phyloP scores from a whole-genome alignment of 2,113 vertebrate genomes.

The Barbus barbus region DNA sequence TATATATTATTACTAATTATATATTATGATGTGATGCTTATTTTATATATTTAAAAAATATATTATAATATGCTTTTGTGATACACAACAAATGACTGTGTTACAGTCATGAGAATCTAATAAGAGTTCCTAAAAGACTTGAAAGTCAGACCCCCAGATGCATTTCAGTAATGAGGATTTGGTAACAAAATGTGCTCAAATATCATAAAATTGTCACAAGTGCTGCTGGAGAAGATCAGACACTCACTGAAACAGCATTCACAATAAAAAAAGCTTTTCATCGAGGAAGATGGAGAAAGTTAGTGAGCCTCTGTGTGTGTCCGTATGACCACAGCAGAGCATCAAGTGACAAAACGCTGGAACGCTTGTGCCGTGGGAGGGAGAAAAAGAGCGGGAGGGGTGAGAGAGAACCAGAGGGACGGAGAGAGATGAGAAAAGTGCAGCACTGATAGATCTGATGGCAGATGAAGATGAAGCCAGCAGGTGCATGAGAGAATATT shows the following conservation, averaged over 20 bases:
- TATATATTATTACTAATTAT: too few relatives aligned
- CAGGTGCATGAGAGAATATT: slow-evolving; percentile 9
- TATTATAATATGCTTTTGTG: too few relatives aligned
- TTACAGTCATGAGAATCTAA: too few relatives aligned
- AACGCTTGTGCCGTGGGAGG: slow-evolving; percentile 22
- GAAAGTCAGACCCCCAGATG: background rate
- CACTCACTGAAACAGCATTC: background rate
- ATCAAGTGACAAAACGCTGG: slow-evolving; percentile 39
- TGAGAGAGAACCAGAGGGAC: slow-evolving; percentile 2
- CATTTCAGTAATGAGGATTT: background rate
- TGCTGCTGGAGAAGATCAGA: background rate
- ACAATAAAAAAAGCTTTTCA: slow-evolving; percentile 17
- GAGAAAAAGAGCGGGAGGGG: background rate
- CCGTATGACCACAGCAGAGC: slow-evolving; percentile 31
- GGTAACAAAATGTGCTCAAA: background rate
- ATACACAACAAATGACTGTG: too few relatives aligned
- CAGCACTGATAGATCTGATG: slow-evolving; percentile 34
- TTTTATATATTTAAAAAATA: too few relatives aligned
- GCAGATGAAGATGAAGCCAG: slow-evolving; percentile 24
- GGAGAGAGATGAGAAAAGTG: slow-evolving; percentile 35
- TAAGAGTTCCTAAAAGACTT: background rate
- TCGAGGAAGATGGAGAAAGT: slow-evolving; percentile 4
- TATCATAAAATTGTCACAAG: background rate
- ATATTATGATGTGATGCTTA: too few relatives aligned
- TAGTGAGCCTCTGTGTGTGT: background rate